phyloP scores from a whole-genome alignment of 2,113 vertebrate genomes.

The Engraulis encrasicolus region DNA sequence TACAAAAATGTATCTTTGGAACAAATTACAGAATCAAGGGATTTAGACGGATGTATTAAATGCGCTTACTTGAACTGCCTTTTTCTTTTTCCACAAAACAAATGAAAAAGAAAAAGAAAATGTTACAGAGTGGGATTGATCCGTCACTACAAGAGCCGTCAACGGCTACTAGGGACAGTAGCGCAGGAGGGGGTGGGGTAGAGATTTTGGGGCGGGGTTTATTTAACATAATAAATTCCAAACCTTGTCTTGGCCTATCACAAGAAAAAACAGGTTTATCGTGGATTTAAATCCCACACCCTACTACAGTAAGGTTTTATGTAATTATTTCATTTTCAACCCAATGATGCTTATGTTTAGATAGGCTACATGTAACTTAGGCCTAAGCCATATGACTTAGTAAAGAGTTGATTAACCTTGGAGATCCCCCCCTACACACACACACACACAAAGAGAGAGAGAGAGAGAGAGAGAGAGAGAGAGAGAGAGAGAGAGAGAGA shows the following conservation, averaged over 20 bases:
- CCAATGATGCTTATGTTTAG: too few species aligned
- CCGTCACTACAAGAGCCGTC: slow-evolving; percentile 80
- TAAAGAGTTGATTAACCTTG: too few species aligned
- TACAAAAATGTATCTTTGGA: slow-evolving; percentile 6
- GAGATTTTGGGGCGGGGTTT: slow-evolving; percentile 35
- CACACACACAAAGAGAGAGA: too few species aligned
- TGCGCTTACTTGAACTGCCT: slow-evolving; percentile 74
- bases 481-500: too few species aligned
- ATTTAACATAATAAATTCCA: slow-evolving; percentile 45
- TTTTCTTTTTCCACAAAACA: slow-evolving; percentile 68
- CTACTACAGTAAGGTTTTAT: neutral
- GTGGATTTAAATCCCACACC: slow-evolving; percentile 34
- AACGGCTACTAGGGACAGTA: slow-evolving; percentile 76
- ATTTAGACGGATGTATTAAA: slow-evolving; percentile 47
- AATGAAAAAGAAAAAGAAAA: slow-evolving; percentile 74
- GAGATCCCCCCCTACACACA: too few species aligned
- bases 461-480: too few species aligned
- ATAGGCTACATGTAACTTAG: too few species aligned
- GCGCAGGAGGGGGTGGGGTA: slow-evolving; percentile 54
- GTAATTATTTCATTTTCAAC: neutral
- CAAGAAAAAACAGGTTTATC: neutral
- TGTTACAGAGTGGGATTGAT: slow-evolving; percentile 64
- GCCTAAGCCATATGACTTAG: too few species aligned
- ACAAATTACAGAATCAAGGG: slow-evolving; percentile 23
- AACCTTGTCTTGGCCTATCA: slow-evolving; percentile 37